phyloP scores from a whole-genome alignment of 2,888 invertebrate species.

The Cantharis lateralis region DNA sequence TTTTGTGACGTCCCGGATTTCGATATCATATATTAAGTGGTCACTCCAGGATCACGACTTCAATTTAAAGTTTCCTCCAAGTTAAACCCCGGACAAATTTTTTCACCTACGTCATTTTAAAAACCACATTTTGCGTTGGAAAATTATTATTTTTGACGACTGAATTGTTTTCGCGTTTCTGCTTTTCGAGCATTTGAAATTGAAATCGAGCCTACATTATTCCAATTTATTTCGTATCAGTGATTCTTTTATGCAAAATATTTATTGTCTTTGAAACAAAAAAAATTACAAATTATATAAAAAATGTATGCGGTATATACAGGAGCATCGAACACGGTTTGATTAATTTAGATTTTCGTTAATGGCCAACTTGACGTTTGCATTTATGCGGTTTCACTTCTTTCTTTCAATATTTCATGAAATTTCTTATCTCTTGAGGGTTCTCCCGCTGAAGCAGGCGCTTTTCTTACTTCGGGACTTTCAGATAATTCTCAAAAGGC shows the following conservation, averaged over 20 bases:
- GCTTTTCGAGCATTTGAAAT: conserved; percentile 17
- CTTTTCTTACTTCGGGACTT: conserved; percentile 26
- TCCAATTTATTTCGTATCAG: conserved; percentile 22
- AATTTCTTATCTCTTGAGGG: conserved; percentile 27
- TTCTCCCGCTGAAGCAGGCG: conserved; percentile 23
- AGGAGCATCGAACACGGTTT: conserved; percentile 21
- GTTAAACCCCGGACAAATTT: background rate
- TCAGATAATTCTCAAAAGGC: conserved; percentile 33
- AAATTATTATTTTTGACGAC: background rate
- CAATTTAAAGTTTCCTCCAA: background rate
- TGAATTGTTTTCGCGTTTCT: conserved; percentile 17
- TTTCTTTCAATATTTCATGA: conserved; percentile 35
- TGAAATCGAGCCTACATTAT: conserved; percentile 22
- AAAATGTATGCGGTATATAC: background rate
- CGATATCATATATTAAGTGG: background rate
- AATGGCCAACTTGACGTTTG: conserved; percentile 29
- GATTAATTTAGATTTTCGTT: conserved; percentile 27
- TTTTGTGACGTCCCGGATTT: background rate
- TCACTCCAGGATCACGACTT: background rate
- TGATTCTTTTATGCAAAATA: conserved; percentile 13
- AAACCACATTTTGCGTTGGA: background rate
- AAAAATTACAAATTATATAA: background rate
- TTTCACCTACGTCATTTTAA: background rate
- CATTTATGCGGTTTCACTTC: conserved; percentile 29
- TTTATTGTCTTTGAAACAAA: conserved; percentile 9